A percentile compares a stretch with the other conserved stretches of the same genome.
Conservation (phyloP, 1,140 invertebrate genomes). For the Brachystomella parvula region DNA sequence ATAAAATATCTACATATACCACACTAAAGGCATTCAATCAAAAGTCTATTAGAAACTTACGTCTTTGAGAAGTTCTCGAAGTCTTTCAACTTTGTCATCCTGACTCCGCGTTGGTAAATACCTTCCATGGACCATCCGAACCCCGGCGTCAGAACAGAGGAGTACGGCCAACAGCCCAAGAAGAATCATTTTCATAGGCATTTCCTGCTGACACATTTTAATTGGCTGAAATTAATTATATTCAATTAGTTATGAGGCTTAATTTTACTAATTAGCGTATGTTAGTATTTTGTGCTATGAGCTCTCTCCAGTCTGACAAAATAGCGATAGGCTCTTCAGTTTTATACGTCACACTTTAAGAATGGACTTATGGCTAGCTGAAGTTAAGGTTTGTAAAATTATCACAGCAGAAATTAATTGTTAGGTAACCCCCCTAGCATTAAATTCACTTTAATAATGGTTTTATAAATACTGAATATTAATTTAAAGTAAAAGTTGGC, state of each 20-base stretch:
- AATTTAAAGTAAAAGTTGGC: too few relatives aligned
- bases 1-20: too few relatives aligned
- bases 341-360: neutral
- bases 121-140: slow-evolving; percentile 42
- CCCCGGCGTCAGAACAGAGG: slow-evolving; percentile 23
- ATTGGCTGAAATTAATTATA: neutral
- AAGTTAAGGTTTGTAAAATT: too few relatives aligned
- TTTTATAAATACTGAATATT: too few relatives aligned
- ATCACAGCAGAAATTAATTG: too few relatives aligned
- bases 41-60: too few relatives aligned
- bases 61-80: slow-evolving; percentile 51
- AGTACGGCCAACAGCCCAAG: slow-evolving; percentile 18
- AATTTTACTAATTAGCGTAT: neutral
- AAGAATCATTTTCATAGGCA: slow-evolving; percentile 12
- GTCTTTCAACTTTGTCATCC: slow-evolving; percentile 50
- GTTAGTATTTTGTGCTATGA: neutral
- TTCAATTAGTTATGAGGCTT: neutral
- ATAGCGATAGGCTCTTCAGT: neutral
- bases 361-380: neutral
- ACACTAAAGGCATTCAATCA: too few relatives aligned
- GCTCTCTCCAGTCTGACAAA: neutral
- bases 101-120: slow-evolving; percentile 51
- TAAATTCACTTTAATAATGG: too few relatives aligned
- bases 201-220: slow-evolving; percentile 6
- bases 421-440: too few relatives aligned